Evolutionary conservation across 1,140 invertebrate species (phyloP), one percentile per base, ranked within the genome.

Genomic region (Steinernema feltiae): DNA sequence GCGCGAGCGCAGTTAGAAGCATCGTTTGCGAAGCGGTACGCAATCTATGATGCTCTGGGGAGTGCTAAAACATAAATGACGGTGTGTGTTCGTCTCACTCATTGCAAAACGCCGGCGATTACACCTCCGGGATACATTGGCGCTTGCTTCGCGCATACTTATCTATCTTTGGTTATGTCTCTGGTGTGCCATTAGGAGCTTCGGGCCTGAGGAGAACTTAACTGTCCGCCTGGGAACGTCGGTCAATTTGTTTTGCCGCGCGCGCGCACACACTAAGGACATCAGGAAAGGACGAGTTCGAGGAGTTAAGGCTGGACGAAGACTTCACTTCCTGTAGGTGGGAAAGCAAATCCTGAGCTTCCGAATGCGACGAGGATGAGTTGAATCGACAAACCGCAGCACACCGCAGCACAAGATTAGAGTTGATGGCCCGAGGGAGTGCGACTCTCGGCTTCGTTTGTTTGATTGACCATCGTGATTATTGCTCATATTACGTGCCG

Each of bases 401-500:
- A 63, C 7, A 63, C 24, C n/a, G n/a, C n/a, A n/a, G 53, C 53
- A 63, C 53, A 63, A 12, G 53, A 63, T 63, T 63, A 63, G 53
- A 63, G 53, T n/a, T 63, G 53, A 63, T 63, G 53, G 53, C 53
- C 53, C 15, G 15, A 63, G 53, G 53, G 12, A 17, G 12, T 63
- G 53, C 24, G 12, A 63, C 53, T 63, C 53, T 27, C 53, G 53
- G 53, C 53, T 63, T 63, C 53, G 53, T 63, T 63, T 63, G 53
- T 63, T 63, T 63, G 53, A 63, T 63, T 63, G 53, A 63, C 53
- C 53, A 27, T 63, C 53, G 53, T 63, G 53, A 63, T 63, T 63
- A 63, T 63, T 63, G 53, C 53, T 63, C 53, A 63, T 63, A 63
- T 63, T 63, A 63, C 53, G 53, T 63, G 53, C 53, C 53, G 53